Evolutionary conservation across 2,797 vertebrate species (phyloP).

Genomic region (Centroberyx gerrardi): DNA sequence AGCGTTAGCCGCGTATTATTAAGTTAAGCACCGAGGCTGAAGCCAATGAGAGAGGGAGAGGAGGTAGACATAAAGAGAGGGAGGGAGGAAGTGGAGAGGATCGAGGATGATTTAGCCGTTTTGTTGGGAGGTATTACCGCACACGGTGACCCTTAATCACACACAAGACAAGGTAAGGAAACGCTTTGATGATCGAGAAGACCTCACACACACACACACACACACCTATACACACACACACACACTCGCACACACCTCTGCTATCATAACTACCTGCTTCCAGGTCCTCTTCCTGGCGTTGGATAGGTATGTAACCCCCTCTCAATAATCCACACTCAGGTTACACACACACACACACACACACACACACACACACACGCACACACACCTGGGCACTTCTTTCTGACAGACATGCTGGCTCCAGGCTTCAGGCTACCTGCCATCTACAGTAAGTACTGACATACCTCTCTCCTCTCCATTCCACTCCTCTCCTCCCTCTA

Average conservation of each 20-base stretch:
- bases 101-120: conserved; percentile 56
- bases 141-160: conserved; percentile 72
- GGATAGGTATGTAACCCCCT: conserved; percentile 68
- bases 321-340: conserved; percentile 71
- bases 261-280: conserved; percentile 69
- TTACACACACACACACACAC: conserved; percentile 50
- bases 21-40: conserved; percentile 48
- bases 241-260: conserved; percentile 37
- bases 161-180: conserved; percentile 61
- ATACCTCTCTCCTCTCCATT: conserved; percentile 70
- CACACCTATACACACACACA: conserved; percentile 35
- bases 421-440: conserved; percentile 84
- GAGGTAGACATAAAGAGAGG: conserved; percentile 40
- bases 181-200: conserved; percentile 66
- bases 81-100: conserved; percentile 33
- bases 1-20: conserved; percentile 39
- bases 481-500: conserved; percentile 50
- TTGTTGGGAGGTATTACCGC: conserved; percentile 68
- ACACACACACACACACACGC: conserved; percentile 57
- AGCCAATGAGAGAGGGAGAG: conserved; percentile 24
- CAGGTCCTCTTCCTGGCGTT: conserved; percentile 74
- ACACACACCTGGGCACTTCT: conserved; percentile 78
- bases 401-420: conserved; percentile 84
- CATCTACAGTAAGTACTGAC: conserved; percentile 81
- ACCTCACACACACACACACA: conserved; percentile 63